Base-by-base conservation (phyloP, 2,888 invertebrate genomes). In the Phengaris arion region DNA sequence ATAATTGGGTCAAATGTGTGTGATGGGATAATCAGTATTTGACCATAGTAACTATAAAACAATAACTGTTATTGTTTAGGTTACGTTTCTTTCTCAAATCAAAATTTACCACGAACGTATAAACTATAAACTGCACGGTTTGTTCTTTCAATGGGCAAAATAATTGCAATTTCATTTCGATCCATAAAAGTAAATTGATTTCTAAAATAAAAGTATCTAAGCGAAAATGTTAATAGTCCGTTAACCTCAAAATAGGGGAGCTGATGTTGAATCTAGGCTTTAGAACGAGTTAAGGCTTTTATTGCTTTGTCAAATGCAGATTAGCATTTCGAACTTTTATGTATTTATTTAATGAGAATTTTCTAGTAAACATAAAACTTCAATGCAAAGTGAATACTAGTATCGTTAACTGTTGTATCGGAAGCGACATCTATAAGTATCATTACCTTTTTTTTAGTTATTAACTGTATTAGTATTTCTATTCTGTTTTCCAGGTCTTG, bases 231-330 rank as follows among this genome's bases (percentile, higher is more conserved):
- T 13, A n/a, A 35, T 35, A n/a, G 69, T 48, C 10, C 51, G 70
- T 48, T 69, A 9, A 70, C 48, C 70, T 48, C 15, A 15, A n/a
- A 64, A 22, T 15, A 70, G 70, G 69, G 70, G 70, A 51, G 70
- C 35, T 35, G 5, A 12, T 64, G 12, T 35, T 64, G 6, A 13
- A 12, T 10, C 45, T 45, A 64, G 64, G 35, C 64, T 45, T 12
- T 12, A 64, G 35, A 64, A 12, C 64, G 12, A 45, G 35, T 64
- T 64, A 12, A 45, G 13, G 9, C 35, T 64, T 35, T 35, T 64
- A 64, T 45, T 64, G 12, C 64, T 12, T 35, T 12, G 64, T 45
- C 35, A 6, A 35, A 13, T 64, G 12, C 64, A 64, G 13, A 59
- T 59, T 59, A 22, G 10, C 22, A 22, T 22, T 22, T 22, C 22